Evolutionary conservation across 2,113 vertebrate genomes (phyloP).

Genomic region (Calyptommatus sinebrachiatus): DNA sequence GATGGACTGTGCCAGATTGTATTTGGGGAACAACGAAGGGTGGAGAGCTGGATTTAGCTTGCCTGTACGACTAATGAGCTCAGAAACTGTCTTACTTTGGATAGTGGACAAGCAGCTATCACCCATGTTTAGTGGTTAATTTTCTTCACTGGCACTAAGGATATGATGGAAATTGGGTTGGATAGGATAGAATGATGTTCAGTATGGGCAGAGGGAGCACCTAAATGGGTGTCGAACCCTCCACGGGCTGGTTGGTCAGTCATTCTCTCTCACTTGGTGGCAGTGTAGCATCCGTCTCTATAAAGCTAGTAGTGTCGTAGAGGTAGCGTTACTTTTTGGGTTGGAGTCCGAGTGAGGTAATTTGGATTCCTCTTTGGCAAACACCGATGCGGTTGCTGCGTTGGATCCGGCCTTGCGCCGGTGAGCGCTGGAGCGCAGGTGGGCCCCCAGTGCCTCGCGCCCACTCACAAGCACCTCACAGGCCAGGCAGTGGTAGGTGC

Average conservation of each 20-base stretch:
- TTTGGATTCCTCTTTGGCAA: constrained; percentile 77
- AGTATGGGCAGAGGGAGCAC: constrained; percentile 7
- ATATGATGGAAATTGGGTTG: neutral
- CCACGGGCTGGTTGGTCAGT: neutral
- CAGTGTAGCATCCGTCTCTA: constrained; percentile 51
- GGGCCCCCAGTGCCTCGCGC: constrained; percentile 68
- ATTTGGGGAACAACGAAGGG: neutral
- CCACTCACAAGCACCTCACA: constrained; percentile 74
- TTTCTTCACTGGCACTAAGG: constrained; percentile 6
- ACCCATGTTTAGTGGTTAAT: neutral
- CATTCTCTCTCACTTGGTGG: constrained; percentile 25
- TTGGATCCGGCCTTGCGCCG: constrained; percentile 61
- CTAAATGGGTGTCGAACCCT: neutral
- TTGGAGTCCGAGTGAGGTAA: constrained; percentile 75
- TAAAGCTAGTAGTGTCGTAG: constrained; percentile 75
- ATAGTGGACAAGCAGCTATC: neutral
- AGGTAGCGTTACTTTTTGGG: constrained; percentile 76
- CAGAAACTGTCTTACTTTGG: neutral
- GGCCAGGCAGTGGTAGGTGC: constrained; percentile 74
- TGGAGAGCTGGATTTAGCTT: neutral
- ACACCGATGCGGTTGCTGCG: constrained; percentile 65
- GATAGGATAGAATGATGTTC: neutral
- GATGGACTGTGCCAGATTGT: neutral
- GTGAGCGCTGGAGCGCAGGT: constrained; percentile 72
- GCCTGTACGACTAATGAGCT: neutral